Evolutionary conservation across 2,113 vertebrate genomes (phyloP).

Genomic region (Hydropotes inermis): DNA sequence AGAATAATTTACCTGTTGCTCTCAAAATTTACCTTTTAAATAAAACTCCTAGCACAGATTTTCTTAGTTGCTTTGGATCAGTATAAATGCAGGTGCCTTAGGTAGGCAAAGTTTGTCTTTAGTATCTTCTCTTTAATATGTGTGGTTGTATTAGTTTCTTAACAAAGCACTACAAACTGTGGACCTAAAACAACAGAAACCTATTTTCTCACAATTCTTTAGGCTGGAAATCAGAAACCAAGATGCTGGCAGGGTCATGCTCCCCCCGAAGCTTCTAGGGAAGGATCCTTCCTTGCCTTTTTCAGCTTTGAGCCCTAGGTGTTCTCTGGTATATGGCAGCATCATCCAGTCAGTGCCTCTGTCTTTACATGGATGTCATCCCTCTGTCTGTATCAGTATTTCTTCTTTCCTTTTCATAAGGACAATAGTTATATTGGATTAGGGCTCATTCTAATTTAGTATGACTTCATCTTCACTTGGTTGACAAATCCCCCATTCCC

Average conservation of each 20-base stretch:
- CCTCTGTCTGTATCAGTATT: not conserved
- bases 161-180: not conserved
- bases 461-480: not conserved
- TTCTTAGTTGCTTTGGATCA: not conserved
- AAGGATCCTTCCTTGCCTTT: not conserved
- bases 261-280: not conserved
- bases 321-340: not conserved
- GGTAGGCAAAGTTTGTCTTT: not conserved
- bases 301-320: not conserved
- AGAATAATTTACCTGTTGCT: not conserved
- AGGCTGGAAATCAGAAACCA: not conserved
- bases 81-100: not conserved
- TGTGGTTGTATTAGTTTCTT: not conserved
- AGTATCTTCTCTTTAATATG: not conserved
- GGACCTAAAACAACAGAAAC: not conserved
- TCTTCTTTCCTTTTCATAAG: not conserved
- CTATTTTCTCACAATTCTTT: not conserved
- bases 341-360: not conserved
- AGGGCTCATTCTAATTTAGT: not conserved
- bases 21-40: conserved; percentile 20
- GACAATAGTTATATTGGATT: not conserved
- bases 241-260: not conserved
- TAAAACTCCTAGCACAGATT: not conserved
- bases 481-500: not conserved
- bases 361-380: not conserved